Evolutionary conservation across 2,888 invertebrate species (phyloP), one percentile per base, ranked within the genome.

Genomic region (Cheilosia scutellata): DNA sequence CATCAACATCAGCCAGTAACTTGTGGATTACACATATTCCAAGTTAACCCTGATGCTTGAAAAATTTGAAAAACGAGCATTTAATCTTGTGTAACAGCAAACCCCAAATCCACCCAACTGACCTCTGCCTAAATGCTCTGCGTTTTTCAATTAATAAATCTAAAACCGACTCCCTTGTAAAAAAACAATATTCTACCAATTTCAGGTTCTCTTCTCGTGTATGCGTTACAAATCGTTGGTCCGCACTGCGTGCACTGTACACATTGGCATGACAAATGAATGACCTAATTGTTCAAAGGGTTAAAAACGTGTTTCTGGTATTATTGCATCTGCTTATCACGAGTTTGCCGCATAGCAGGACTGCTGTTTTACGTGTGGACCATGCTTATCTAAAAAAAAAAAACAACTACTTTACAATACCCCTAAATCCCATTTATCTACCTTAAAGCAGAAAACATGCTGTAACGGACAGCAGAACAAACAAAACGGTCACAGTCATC

Each of bases 301-400:
- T 57, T 49, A 76, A 66, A 66, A 57, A 40, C 49, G 65, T 76
- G 75, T 76, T 58, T 66, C 40, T 58, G 66, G 57, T 66, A 58
- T 66, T 58, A 66, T 58, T 66, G 58, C 66, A 66, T 58, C 66
- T 58, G 57, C 75, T 82, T 71, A 82, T 76, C 65, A 57, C 57
- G 51, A 80, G 20, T 66, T 44, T 80, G 68, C 63, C 51, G 62
- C 68, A 80, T 51, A 72, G 42, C 60, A 66, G 71, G n/a, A 11
- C 25, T 31, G 51, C 3, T 11, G 7, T 25, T 47, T 13, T 0
- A 37, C 4, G n/a, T 37, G 9, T 16, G 20, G 42, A 70, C 25
- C 44, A 44, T 70, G 47, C 57, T 29, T 33, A 42, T 27, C 70
- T 66, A 42, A 47, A 20, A 7, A 37, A 0, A 20, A 20, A 20